Evolutionary conservation across 2,888 invertebrate species (phyloP).

Genomic region (Laspeyria flexula): DNA sequence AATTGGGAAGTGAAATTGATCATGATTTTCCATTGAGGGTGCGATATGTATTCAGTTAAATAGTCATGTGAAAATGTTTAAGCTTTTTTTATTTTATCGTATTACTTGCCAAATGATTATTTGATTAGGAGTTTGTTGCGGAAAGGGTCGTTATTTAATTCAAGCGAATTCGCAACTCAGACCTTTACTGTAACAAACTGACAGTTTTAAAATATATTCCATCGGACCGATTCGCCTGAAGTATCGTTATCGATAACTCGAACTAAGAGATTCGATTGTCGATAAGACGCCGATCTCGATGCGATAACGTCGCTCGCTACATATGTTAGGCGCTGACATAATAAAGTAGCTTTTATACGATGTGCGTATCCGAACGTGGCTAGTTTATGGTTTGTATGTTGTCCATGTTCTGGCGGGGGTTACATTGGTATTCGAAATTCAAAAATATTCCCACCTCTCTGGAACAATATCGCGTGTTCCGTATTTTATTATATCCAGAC

Average conservation of each 20-base stretch:
- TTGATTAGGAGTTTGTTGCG: too few species aligned
- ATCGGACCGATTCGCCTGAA: conserved; percentile 60
- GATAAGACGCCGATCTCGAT: conserved; percentile 67
- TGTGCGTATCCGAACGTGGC: conserved; percentile 48
- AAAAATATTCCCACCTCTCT: conserved; percentile 22
- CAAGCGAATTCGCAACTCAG: neutral
- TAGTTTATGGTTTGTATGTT: conserved; percentile 53
- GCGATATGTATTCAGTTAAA: too few species aligned
- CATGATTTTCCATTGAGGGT: too few species aligned
- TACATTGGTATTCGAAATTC: conserved; percentile 44
- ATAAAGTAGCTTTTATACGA: conserved; percentile 67
- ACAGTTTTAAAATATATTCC: conserved; percentile 60
- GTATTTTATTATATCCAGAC: too few species aligned
- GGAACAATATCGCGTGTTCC: neutral
- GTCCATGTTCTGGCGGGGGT: conserved; percentile 33
- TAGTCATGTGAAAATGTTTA: too few species aligned
- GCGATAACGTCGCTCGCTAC: conserved; percentile 69
- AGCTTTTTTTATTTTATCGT: too few species aligned
- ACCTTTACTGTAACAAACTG: conserved; percentile 35
- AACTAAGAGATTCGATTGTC: conserved; percentile 64
- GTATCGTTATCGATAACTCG: conserved; percentile 59
- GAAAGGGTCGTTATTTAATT: neutral
- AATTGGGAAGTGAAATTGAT: too few species aligned
- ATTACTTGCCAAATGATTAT: too few species aligned
- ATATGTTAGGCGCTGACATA: conserved; percentile 70